These are phyloP conservation scores for Cnemophilus loriae DNA, from an alignment of 2,113 vertebrate species.

Conservation along the genomic window DNA sequence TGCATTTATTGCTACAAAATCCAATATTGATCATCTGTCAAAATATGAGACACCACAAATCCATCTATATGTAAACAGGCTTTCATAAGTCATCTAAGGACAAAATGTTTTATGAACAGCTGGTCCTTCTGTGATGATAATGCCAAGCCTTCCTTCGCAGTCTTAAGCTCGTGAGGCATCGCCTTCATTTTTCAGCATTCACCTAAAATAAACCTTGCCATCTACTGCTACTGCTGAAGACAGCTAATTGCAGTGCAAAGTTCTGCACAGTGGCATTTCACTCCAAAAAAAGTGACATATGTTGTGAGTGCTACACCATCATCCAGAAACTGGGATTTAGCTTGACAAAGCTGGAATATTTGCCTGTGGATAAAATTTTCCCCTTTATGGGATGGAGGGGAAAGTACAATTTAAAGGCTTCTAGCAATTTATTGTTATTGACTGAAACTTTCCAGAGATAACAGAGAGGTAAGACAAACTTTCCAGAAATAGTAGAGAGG, in stretches of 20 bases:
- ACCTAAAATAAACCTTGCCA: background rate
- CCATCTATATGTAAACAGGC: background rate
- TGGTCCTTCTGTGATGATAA: background rate
- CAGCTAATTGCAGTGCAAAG: background rate
- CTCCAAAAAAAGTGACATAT: background rate
- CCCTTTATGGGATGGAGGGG: accelerated
- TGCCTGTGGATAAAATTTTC: background rate
- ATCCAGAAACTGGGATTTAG: background rate
- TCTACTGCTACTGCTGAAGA: background rate
- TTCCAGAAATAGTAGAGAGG: background rate
- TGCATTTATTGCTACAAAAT: background rate
- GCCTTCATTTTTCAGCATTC: background rate
- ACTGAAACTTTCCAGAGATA: background rate
- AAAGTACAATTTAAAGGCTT: background rate
- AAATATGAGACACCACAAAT: background rate
- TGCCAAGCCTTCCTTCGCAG: background rate
- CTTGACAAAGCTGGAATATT: background rate
- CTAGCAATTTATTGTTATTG: background rate
- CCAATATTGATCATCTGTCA: background rate
- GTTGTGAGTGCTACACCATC: background rate
- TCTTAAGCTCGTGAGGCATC: background rate
- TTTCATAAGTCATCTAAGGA: background rate
- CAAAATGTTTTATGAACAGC: background rate
- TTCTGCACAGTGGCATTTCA: background rate
- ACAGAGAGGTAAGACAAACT: background rate